A percentile compares a stretch with the other conserved stretches of the same genome.
Conservation (phyloP, 2,113 vertebrate species). For the Nothobranchius kuhntae region DNA sequence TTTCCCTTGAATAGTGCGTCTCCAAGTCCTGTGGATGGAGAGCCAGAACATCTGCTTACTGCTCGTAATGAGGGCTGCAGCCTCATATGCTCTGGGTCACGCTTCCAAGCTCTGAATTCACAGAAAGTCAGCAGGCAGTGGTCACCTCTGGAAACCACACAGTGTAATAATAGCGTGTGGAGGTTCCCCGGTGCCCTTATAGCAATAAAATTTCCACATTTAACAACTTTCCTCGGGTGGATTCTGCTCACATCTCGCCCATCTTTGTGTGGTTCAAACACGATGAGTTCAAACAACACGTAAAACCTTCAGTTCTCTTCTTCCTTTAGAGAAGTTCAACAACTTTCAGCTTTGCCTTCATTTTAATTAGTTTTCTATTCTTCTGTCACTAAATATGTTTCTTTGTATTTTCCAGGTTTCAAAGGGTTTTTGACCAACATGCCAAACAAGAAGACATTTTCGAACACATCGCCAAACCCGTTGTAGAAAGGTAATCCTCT, state of each 20-base stretch:
- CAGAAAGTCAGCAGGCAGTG: conserved; percentile 63
- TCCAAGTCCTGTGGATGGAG: conserved; percentile 30
- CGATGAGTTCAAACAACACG: conserved; percentile 38
- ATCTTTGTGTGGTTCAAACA: conserved; percentile 53
- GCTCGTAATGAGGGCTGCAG: conserved; percentile 58
- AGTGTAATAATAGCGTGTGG: conserved; percentile 62
- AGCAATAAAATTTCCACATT: conserved; percentile 72
- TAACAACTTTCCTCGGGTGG: conserved; percentile 58
- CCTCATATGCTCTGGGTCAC: conserved; percentile 60
- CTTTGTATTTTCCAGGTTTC: conserved; percentile 81
- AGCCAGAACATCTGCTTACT: conserved; percentile 69
- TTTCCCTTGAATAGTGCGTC: conserved; percentile 49
- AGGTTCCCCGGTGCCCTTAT: conserved; percentile 68
- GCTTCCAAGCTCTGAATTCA: conserved; percentile 71
- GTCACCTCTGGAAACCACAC: conserved; percentile 67
- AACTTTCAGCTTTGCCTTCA: conserved; percentile 12
- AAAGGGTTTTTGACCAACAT: conserved; percentile 91
- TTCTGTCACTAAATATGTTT: background rate
- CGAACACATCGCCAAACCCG: conserved; percentile 90
- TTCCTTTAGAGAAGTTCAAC: conserved; percentile 24
- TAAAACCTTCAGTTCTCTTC: conserved; percentile 45
- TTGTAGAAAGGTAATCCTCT: conserved; percentile 88
- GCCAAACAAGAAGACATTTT: conserved; percentile 91
- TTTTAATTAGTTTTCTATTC: conserved; percentile 7
- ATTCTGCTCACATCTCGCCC: conserved; percentile 49